These are phyloP conservation scores for Alethe diademata DNA, from an alignment of 2,113 vertebrate species.

Conservation along the genomic window DNA sequence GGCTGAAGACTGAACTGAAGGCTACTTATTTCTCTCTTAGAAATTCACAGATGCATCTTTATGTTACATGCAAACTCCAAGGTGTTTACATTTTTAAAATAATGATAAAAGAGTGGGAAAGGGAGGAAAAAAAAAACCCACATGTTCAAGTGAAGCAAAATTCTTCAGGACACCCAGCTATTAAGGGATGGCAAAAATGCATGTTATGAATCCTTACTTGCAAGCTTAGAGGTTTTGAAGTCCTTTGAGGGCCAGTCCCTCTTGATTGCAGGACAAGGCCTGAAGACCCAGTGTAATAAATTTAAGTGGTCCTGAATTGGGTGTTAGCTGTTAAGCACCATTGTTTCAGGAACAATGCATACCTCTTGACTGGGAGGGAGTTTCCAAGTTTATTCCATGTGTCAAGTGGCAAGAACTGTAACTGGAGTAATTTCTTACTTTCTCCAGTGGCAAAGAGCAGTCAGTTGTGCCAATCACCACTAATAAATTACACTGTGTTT, in stretches of 20 bases:
- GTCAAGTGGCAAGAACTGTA: not conserved
- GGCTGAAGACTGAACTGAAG: not conserved
- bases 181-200: not conserved
- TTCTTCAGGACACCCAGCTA: not conserved
- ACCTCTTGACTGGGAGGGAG: not conserved
- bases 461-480: not conserved
- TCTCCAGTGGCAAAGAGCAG: not conserved
- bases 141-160: not conserved
- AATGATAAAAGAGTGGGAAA: not conserved
- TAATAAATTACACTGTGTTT: not conserved
- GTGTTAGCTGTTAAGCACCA: not conserved
- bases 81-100: not conserved
- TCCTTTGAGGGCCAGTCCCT: not conserved
- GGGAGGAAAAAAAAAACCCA: not conserved
- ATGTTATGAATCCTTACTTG: not conserved
- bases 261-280: not conserved
- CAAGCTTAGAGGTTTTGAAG: not conserved
- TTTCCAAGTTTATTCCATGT: not conserved
- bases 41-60: not conserved
- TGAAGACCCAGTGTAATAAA: not conserved
- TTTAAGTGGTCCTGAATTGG: not conserved
- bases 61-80: not conserved
- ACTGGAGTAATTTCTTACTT: not conserved
- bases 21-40: not conserved
- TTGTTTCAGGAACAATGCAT: not conserved